phyloP scores from a whole-genome alignment of 2,888 invertebrate species.

The Cancer borealis region DNA sequence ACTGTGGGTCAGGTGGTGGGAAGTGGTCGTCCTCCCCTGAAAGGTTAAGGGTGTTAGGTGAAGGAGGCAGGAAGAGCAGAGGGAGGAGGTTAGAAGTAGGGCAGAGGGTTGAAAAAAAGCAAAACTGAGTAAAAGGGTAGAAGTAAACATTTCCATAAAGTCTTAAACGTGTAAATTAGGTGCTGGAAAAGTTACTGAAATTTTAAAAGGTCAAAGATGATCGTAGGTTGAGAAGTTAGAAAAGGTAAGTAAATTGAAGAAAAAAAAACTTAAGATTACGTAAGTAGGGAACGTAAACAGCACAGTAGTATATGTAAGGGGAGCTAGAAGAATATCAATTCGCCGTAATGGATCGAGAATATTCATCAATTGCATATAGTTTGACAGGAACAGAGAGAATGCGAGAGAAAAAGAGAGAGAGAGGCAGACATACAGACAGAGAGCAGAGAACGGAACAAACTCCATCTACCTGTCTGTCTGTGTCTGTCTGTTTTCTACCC shows the following conservation, averaged over 20 bases:
- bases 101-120: background rate
- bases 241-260: background rate
- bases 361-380: background rate
- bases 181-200: background rate
- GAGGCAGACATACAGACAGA: conserved; percentile 8
- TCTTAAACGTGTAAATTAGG: too few relatives aligned
- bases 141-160: too few relatives aligned
- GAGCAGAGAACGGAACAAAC: background rate
- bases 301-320: background rate
- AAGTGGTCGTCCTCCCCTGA: background rate
- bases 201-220: background rate
- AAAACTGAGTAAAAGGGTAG: background rate
- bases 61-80: background rate
- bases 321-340: background rate
- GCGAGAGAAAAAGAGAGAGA: conserved; percentile 23
- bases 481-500: background rate
- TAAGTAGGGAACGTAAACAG: background rate
- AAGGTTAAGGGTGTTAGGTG: background rate
- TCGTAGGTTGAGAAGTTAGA: background rate
- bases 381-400: background rate
- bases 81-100: background rate
- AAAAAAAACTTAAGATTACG: background rate
- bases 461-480: background rate
- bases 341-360: background rate
- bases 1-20: background rate